phyloP scores from a whole-genome alignment of 1,140 invertebrate genomes.

The Thereuonema tuberculata region DNA sequence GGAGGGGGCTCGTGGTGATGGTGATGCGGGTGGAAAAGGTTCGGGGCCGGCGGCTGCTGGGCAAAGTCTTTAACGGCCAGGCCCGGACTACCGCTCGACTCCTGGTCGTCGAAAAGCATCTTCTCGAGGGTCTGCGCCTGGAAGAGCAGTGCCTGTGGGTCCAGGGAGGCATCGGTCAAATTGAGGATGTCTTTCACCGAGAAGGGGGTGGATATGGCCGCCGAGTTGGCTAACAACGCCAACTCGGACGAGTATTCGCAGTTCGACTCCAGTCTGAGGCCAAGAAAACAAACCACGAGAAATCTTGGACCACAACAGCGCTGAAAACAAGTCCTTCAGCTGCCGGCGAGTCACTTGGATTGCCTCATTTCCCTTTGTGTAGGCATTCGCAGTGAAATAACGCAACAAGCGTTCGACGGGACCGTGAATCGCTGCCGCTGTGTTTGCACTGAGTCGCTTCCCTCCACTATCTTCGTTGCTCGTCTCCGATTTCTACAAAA shows the following conservation, averaged over 20 bases:
- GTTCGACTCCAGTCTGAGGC: background rate
- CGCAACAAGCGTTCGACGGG: too few relatives aligned
- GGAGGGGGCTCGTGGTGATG: background rate
- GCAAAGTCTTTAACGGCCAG: background rate
- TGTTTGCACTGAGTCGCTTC: too few relatives aligned
- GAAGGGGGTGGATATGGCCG: conserved; percentile 22
- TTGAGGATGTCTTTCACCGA: conserved; percentile 32
- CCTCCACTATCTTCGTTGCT: too few relatives aligned
- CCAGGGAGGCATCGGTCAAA: conserved; percentile 22
- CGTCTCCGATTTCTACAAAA: too few relatives aligned
- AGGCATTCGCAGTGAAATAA: too few relatives aligned
- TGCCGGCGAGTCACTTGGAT: too few relatives aligned
- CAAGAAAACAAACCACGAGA: too few relatives aligned
- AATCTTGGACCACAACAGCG: too few relatives aligned
- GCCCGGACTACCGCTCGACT: background rate
- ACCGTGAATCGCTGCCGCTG: too few relatives aligned
- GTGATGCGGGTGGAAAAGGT: background rate
- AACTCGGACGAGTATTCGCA: background rate
- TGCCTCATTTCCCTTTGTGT: too few relatives aligned
- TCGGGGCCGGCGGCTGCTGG: background rate
- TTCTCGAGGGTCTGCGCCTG: conserved; percentile 17
- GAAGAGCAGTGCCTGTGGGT: conserved; percentile 18
- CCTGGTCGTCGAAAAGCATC: conserved; percentile 16
- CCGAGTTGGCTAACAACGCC: conserved; percentile 1
- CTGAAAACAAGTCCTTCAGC: too few relatives aligned